Evolutionary conservation across 2,113 vertebrate species (phyloP), one percentile per base, ranked within the genome.

Genomic region (Apeltes quadracus): DNA sequence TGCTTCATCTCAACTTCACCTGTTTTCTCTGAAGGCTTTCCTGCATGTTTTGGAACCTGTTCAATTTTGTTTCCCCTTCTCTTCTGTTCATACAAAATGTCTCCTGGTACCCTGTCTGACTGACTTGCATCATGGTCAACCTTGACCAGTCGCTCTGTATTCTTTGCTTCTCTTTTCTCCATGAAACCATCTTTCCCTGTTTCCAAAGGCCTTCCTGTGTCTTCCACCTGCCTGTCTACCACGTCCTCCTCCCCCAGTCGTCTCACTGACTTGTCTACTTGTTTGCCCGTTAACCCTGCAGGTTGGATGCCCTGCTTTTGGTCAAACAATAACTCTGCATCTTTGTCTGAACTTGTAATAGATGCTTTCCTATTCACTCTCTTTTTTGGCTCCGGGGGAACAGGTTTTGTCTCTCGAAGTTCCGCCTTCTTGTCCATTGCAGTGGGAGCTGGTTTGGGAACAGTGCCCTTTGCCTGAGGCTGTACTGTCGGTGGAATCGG

Each of bases 381-480:
- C 73, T 80, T 92, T 80, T 87, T 89, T 34, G 85, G 76, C 56
- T 87, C 83, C 20, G 81, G 81, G 18, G 74, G 76, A 77, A 62
- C 48, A 46, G 56, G 43, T 64, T 75, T 76, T 44, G 41, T n/a
- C 32, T 87, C 83, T 67, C 59, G 25, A 14, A 53, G 15, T 0
- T 0, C 18, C 1, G 63, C 18, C 7, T 7, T 70, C 29, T 78
- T 73, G 0, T 13, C 2, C 9, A 86, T 79, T 44, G 87, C 88
- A 36, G 55, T 11, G 58, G 23, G 23, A 25, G 23, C 43, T 59
- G 56, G 48, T 79, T 68, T 77, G 16, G 69, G 41, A 41, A 36
- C 53, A 15, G 61, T 58, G 11, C 23, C 61, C 36, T 84, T 89
- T 58, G 16, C 7, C 14, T 14, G 43, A 1, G 68, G 64, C 56